These are phyloP conservation scores for Drosophila imparisetae DNA, from an alignment of 2,888 invertebrate genomes.

Conservation along the genomic window DNA sequence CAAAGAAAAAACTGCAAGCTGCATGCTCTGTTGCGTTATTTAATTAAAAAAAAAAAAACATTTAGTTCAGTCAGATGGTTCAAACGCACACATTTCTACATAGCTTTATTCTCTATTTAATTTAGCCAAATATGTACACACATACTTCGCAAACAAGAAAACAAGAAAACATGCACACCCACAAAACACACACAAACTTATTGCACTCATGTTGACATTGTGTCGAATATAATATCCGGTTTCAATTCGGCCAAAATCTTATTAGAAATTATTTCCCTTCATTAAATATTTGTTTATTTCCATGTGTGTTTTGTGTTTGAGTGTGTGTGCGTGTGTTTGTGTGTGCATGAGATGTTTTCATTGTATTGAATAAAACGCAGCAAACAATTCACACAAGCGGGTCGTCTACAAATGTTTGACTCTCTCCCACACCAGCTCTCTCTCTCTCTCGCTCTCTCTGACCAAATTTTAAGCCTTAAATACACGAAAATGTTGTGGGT, in stretches of 20 bases:
- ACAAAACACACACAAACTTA: conserved; percentile 11
- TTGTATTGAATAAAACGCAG: conserved; percentile 57
- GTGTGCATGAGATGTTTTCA: conserved; percentile 37
- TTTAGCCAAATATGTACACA: conserved; percentile 49
- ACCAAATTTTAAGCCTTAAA: conserved; percentile 63
- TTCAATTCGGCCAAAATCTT: conserved; percentile 71
- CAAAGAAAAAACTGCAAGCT: neutral
- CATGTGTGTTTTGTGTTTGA: conserved; percentile 7
- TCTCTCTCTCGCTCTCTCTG: conserved; percentile 2
- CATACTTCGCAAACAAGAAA: conserved; percentile 38
- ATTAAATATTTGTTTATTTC: conserved; percentile 66
- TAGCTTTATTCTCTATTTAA: conserved; percentile 40
- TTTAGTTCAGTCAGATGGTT: conserved; percentile 21
- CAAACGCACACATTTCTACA: conserved; percentile 41
- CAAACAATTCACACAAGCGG: conserved; percentile 30
- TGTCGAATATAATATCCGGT: conserved; percentile 55
- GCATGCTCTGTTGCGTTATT: conserved; percentile 27
- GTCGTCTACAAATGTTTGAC: conserved; percentile 28
- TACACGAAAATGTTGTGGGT: conserved; percentile 45
- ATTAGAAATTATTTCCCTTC: conserved; percentile 75
- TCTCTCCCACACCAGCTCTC: conserved; percentile 18
- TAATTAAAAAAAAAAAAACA: conserved; percentile 66
- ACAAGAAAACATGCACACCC: conserved; percentile 19
- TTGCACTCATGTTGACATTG: conserved; percentile 40
- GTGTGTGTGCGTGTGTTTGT: conserved; percentile 10